These are phyloP conservation scores for Agrochola macilenta DNA, from an alignment of 2,888 invertebrate species.

Conservation along the genomic window DNA sequence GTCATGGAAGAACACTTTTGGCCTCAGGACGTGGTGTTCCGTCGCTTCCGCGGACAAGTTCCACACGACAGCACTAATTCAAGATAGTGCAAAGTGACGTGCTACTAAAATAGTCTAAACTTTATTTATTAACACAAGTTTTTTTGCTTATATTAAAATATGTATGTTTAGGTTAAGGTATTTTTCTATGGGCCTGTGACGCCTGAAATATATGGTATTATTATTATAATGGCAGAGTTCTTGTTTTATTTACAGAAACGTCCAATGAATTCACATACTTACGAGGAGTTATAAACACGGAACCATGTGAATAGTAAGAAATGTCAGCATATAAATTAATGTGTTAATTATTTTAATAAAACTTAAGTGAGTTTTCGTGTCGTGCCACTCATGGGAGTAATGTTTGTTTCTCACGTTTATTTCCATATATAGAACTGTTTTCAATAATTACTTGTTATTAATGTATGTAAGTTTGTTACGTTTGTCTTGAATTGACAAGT, in stretches of 20 bases:
- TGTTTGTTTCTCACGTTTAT: slow-evolving; percentile 32
- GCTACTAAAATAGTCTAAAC: too few relatives aligned
- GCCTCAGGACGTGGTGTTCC: too few relatives aligned
- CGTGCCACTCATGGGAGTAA: background rate
- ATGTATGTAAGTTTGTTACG: background rate
- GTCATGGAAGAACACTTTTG: too few relatives aligned
- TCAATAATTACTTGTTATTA: background rate
- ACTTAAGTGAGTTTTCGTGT: slow-evolving; percentile 63
- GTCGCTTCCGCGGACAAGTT: too few relatives aligned
- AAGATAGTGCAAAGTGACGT: too few relatives aligned
- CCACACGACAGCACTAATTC: too few relatives aligned
- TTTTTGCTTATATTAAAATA: too few relatives aligned
- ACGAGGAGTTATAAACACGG: slow-evolving; percentile 22
- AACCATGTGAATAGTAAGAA: slow-evolving; percentile 44
- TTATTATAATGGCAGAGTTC: too few relatives aligned
- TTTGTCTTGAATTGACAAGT: slow-evolving; percentile 15
- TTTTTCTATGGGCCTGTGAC: too few relatives aligned
- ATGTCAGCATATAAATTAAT: slow-evolving; percentile 45
- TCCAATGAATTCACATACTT: slow-evolving; percentile 9
- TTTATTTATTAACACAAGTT: too few relatives aligned
- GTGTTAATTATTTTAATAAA: slow-evolving; percentile 62
- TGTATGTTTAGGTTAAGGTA: too few relatives aligned
- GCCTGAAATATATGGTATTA: too few relatives aligned
- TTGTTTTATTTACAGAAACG: background rate
- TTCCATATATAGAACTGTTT: slow-evolving; percentile 23